phyloP scores from a whole-genome alignment of 1,140 invertebrate genomes.

The Rhagoletis zephyria region DNA sequence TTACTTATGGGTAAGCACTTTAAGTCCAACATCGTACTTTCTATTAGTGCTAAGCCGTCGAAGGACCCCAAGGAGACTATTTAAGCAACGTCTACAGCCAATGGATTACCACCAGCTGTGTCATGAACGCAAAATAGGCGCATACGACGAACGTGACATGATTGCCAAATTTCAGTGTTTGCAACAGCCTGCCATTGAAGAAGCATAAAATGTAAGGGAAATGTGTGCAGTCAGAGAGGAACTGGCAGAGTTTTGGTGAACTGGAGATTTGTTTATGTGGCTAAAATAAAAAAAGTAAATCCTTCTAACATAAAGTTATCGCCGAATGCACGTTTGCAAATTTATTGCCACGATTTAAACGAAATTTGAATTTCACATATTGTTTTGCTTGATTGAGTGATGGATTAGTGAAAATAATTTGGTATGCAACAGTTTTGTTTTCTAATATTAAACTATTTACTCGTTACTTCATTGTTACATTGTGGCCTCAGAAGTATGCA shows the following conservation, averaged over 20 bases:
- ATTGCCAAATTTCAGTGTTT: constrained; percentile 20
- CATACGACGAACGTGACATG: constrained; percentile 23
- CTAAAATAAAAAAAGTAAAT: too few relatives aligned
- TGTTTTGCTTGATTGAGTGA: not conserved
- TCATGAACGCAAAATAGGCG: constrained; percentile 24
- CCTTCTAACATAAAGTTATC: too few relatives aligned
- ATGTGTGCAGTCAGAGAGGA: not conserved
- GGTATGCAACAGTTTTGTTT: too few relatives aligned
- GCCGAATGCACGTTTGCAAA: not conserved
- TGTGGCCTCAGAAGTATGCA: too few relatives aligned
- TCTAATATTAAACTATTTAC: too few relatives aligned
- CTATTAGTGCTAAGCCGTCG: not conserved
- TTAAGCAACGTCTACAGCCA: not conserved
- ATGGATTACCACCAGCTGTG: constrained; percentile 20
- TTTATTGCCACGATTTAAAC: not conserved
- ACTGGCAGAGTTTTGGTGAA: not conserved
- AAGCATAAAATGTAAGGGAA: not conserved
- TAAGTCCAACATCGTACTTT: not conserved
- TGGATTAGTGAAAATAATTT: not conserved
- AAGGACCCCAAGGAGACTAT: not conserved
- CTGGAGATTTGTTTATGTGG: not conserved
- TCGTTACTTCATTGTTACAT: too few relatives aligned
- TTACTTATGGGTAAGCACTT: not conserved
- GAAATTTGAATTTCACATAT: constrained; percentile 16
- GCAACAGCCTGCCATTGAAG: constrained; percentile 24